These are phyloP conservation scores for Formica aserva DNA, from an alignment of 2,888 invertebrate species.

Conservation along the genomic window DNA sequence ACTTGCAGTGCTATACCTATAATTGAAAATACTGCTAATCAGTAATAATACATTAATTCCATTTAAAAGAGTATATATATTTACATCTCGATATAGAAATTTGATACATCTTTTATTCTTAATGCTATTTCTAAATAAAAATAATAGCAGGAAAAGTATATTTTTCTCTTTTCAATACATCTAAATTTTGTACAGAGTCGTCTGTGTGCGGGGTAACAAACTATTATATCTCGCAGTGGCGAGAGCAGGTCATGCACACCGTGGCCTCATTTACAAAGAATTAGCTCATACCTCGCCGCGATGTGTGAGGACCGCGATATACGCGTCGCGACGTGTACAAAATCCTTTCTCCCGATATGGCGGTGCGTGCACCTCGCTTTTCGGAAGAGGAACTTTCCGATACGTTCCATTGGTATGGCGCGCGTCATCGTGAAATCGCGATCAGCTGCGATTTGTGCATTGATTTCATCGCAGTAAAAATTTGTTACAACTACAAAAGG, in stretches of 20 bases:
- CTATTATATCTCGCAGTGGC: conserved; percentile 14
- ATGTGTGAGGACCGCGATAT: conserved; percentile 46
- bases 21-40: background rate
- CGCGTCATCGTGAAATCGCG: conserved; percentile 23
- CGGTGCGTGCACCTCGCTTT: conserved; percentile 57
- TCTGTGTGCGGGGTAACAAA: conserved; percentile 8
- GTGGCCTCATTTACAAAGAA: conserved; percentile 55
- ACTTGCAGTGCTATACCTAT: background rate
- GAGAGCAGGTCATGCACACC: conserved; percentile 42
- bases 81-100: background rate
- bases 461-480: conserved; percentile 26
- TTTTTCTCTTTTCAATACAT: no score
- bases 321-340: conserved; percentile 36
- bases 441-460: conserved; percentile 24
- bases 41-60: background rate
- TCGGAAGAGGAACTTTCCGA: conserved; percentile 64
- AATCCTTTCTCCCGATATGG: conserved; percentile 71
- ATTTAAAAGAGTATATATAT: background rate
- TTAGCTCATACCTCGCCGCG: conserved; percentile 48
- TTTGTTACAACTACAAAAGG: conserved; percentile 41
- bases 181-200: background rate
- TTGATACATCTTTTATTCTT: background rate
- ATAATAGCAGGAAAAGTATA: background rate
- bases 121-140: background rate
- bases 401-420: conserved; percentile 49